A percentile compares a stretch with the other conserved stretches of the same genome.
These are phyloP conservation scores for Dipodomys spectabilis DNA, from an alignment of 2,113 vertebrate genomes.

Conservation along the genomic window DNA sequence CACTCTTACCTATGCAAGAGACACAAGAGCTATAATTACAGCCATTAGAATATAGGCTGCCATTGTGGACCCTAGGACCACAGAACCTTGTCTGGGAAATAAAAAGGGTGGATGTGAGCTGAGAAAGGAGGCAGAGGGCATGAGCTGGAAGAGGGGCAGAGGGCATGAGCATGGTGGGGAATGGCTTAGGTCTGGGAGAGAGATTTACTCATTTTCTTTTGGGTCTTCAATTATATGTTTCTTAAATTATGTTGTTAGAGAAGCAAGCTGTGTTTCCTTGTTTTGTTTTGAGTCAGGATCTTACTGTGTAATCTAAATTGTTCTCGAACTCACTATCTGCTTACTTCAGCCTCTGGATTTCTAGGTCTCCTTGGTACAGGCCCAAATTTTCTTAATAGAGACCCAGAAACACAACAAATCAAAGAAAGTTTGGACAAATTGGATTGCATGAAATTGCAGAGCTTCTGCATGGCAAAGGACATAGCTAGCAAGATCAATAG, in stretches of 20 bases:
- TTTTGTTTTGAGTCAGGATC: too few species aligned
- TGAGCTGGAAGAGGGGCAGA: not conserved
- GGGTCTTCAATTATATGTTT: not conserved
- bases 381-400: too few species aligned
- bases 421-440: too few species aligned
- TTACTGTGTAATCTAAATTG: too few species aligned
- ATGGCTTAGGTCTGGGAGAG: not conserved
- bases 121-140: not conserved
- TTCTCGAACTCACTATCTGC: too few species aligned
- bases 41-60: slow-evolving; percentile 87
- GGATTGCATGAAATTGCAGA: too few species aligned
- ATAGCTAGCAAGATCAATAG: too few species aligned
- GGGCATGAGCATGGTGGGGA: not conserved
- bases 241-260: not conserved
- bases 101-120: not conserved
- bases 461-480: too few species aligned
- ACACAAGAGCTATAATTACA: slow-evolving; percentile 78
- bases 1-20: not conserved
- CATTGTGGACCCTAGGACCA: slow-evolving; percentile 90
- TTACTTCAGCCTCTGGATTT: too few species aligned
- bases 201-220: not conserved
- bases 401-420: too few species aligned
- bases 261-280: not conserved
- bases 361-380: too few species aligned
- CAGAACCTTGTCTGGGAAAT: slow-evolving; percentile 87